These are phyloP conservation scores for Epizoanthus illoricatus DNA, from an alignment of 92 coral and sea anemone genomes.

Conservation along the genomic window DNA sequence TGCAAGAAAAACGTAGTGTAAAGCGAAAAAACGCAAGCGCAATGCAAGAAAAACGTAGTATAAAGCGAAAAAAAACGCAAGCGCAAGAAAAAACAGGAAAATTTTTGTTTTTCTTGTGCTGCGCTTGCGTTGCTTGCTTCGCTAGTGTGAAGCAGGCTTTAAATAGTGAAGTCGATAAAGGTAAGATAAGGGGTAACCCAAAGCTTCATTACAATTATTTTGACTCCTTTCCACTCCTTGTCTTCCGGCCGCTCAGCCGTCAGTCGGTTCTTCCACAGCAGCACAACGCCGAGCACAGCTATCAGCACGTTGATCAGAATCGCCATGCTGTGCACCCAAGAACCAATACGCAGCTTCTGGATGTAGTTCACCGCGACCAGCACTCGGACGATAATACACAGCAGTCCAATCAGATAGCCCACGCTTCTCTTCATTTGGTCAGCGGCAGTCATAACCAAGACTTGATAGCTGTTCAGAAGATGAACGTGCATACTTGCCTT, in stretches of 20 bases:
- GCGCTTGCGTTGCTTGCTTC: too few species aligned
- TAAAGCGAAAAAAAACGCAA: too few species aligned
- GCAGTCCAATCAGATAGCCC: slow-evolving; percentile 52
- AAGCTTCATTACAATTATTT: slow-evolving; percentile 41
- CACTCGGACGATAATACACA: slow-evolving; percentile 53
- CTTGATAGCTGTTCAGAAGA: background rate
- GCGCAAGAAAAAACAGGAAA: too few species aligned
- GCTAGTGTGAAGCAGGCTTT: too few species aligned
- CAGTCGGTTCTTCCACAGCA: slow-evolving; percentile 49
- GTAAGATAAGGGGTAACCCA: too few species aligned
- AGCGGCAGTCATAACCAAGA: slow-evolving; percentile 20
- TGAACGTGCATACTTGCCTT: too few species aligned
- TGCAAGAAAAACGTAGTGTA: too few species aligned
- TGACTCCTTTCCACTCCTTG: slow-evolving; percentile 45
- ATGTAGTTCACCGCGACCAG: slow-evolving; percentile 43
- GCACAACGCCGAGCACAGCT: slow-evolving; percentile 36
- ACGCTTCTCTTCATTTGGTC: slow-evolving; percentile 39
- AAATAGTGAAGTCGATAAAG: too few species aligned
- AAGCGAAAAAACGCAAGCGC: too few species aligned
- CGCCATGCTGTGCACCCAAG: slow-evolving; percentile 35
- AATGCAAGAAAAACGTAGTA: too few species aligned
- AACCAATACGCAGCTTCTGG: slow-evolving; percentile 30
- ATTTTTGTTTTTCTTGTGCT: too few species aligned
- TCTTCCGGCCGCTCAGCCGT: slow-evolving; percentile 25
- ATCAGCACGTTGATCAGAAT: slow-evolving; percentile 35